Percentiles rank a stretch among this genome's conserved stretches.
These are phyloP conservation scores for Campylorhamphus procurvoides DNA, from an alignment of 2,113 vertebrate species.

Conservation along the genomic window DNA sequence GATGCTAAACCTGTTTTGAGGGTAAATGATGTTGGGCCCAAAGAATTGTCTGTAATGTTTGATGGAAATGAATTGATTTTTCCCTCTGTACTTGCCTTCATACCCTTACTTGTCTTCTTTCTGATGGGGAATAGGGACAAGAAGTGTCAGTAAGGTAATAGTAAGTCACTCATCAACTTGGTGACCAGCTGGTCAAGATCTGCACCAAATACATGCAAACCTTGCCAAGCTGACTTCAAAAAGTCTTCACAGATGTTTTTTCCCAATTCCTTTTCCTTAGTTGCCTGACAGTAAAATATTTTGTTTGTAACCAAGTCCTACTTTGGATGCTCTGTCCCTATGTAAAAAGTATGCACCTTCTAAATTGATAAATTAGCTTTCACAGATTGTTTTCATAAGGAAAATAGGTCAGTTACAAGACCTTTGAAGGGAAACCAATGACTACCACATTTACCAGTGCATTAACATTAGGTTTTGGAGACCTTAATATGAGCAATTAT, in stretches of 20 bases:
- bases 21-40: rapidly evolving
- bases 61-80: not conserved
- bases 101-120: not conserved
- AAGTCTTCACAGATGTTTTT: not conserved
- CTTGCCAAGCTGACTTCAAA: not conserved
- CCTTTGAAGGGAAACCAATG: not conserved
- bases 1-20: not conserved
- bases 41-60: not conserved
- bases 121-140: not conserved
- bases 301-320: not conserved
- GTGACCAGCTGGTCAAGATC: not conserved
- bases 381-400: not conserved
- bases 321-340: not conserved
- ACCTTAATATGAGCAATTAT: not conserved
- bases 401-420: not conserved
- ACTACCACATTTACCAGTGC: not conserved
- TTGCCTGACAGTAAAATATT: not conserved
- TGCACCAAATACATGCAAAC: not conserved
- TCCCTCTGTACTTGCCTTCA: not conserved
- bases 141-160: not conserved
- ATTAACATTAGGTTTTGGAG: not conserved
- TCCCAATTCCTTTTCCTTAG: not conserved
- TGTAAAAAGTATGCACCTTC: not conserved
- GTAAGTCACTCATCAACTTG: not conserved
- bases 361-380: not conserved